A percentile compares a stretch with the other conserved stretches of the same genome.
Evolutionary conservation across 2,888 invertebrate genomes (phyloP).

Genomic region (Leptinotarsa peninsularis): DNA sequence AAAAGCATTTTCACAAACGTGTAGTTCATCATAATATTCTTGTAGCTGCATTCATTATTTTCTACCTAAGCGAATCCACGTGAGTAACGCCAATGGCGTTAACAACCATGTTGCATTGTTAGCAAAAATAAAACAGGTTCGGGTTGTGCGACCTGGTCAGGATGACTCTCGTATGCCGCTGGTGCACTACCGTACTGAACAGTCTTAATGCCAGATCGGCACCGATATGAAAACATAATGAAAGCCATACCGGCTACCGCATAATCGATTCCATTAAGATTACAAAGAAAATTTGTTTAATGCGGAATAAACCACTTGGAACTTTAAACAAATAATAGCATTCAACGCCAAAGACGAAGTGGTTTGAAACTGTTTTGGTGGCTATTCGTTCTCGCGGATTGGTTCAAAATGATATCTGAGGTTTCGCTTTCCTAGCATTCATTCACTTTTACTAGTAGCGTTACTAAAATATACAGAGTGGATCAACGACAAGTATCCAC

Average conservation of each 20-base stretch:
- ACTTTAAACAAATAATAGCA: not conserved
- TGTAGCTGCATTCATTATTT: too few relatives aligned
- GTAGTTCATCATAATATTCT: too few relatives aligned
- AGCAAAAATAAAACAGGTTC: slow-evolving; percentile 43
- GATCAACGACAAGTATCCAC: too few relatives aligned
- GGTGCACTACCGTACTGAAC: slow-evolving; percentile 36
- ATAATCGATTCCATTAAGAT: slow-evolving; percentile 22
- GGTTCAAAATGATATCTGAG: too few relatives aligned
- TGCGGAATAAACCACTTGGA: not conserved
- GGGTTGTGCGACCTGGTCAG: slow-evolving; percentile 40
- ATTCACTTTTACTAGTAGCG: too few relatives aligned
- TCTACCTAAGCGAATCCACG: not conserved
- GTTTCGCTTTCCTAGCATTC: too few relatives aligned
- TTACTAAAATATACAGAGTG: too few relatives aligned
- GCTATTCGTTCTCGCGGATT: not conserved
- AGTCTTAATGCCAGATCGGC: slow-evolving; percentile 33
- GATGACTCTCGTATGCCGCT: slow-evolving; percentile 27
- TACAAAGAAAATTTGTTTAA: not conserved
- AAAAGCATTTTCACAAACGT: too few relatives aligned
- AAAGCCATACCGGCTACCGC: slow-evolving; percentile 29
- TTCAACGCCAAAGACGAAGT: not conserved
- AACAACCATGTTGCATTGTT: slow-evolving; percentile 37
- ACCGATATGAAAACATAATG: slow-evolving; percentile 37
- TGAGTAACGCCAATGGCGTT: slow-evolving; percentile 27
- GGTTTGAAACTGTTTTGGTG: not conserved